Conservation (phyloP, 1,140 invertebrate genomes). For the Whitmania pigra region DNA sequence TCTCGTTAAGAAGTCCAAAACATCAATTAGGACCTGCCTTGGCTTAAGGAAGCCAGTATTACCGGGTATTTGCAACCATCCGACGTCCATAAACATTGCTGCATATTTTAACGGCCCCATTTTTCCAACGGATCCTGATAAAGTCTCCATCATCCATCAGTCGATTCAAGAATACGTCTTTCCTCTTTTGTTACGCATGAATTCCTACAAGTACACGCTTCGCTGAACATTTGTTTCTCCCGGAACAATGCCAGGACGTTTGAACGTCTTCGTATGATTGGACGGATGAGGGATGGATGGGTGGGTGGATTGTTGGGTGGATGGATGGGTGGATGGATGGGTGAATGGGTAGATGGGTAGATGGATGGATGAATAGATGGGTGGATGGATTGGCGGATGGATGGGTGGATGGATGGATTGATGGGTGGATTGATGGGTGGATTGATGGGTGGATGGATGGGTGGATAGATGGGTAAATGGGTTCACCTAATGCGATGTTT, state of each 20-base stretch:
- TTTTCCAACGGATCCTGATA: too few species aligned
- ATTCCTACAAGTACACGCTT: not conserved
- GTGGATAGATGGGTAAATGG: not conserved
- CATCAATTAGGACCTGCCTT: too few species aligned
- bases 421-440: slow-evolving; percentile 10
- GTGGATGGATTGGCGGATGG: not conserved
- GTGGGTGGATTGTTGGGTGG: slow-evolving; percentile 2
- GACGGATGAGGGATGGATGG: too few species aligned
- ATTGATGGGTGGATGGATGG: not conserved
- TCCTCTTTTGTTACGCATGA: not conserved
- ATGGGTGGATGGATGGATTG: too few species aligned
- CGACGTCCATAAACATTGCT: too few species aligned
- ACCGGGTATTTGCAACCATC: too few species aligned
- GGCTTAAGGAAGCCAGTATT: too few species aligned
- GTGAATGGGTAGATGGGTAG: not conserved
- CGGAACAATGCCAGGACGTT: not conserved
- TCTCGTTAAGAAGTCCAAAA: too few species aligned
- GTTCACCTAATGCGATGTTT: not conserved
- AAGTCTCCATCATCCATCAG: too few species aligned
- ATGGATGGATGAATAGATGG: not conserved
- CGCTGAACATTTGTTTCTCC: not conserved
- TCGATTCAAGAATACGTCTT: too few species aligned
- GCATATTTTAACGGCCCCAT: too few species aligned
- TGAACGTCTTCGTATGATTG: too few species aligned
- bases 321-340: not conserved